Percentiles rank a stretch among this genome's conserved stretches.
These are phyloP conservation scores for Pectinophora gossypiella DNA, from an alignment of 1,140 invertebrate genomes.

Conservation along the genomic window DNA sequence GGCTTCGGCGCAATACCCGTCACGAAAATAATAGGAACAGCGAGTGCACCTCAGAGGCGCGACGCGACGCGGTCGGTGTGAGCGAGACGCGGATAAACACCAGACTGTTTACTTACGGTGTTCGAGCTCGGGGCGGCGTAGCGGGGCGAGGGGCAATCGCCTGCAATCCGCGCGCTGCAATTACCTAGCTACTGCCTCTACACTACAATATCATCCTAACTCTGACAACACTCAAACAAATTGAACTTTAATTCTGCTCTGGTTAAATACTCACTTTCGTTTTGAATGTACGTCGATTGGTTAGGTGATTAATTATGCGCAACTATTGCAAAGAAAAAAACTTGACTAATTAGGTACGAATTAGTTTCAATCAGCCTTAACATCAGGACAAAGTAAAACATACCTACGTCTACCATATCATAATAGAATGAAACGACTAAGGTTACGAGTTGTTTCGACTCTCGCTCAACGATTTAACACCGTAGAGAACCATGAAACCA, in stretches of 20 bases:
- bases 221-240: constrained; percentile 7
- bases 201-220: constrained; percentile 62
- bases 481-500: not conserved
- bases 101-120: constrained; percentile 75
- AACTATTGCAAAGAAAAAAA: too few relatives aligned
- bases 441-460: not conserved
- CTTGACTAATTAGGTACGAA: too few relatives aligned
- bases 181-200: constrained; percentile 51
- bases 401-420: not conserved
- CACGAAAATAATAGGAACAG: constrained; percentile 74
- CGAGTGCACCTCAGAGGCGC: constrained; percentile 72
- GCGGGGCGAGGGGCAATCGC: constrained; percentile 55
- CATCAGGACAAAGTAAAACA: too few relatives aligned
- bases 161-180: constrained; percentile 73
- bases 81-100: constrained; percentile 75
- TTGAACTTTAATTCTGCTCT: too few relatives aligned
- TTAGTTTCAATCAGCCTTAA: too few relatives aligned
- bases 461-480: not conserved
- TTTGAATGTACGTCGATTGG: too few relatives aligned
- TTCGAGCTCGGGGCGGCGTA: constrained; percentile 54
- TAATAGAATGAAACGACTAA: not conserved
- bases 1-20: constrained; percentile 74
- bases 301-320: too few relatives aligned
- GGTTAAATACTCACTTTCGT: too few relatives aligned
- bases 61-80: constrained; percentile 70